A percentile compares a stretch with the other conserved stretches of the same genome.
Conservation (phyloP, 2,797 vertebrate species). For the Scarus forsteni region DNA sequence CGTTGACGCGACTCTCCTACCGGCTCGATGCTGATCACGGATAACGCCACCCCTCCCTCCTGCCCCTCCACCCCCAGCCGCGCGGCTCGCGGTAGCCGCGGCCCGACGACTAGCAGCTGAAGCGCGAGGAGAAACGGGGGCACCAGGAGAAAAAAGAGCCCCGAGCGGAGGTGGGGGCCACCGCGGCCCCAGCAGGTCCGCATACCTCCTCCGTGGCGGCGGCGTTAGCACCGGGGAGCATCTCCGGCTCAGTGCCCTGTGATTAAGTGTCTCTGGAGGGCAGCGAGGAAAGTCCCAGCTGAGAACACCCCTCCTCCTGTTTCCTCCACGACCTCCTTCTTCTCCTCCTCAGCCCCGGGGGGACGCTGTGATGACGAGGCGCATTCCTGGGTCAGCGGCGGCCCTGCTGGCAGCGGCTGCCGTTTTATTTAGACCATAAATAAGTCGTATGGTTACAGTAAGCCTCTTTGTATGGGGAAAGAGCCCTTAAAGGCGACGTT, state of each 20-base stretch:
- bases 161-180: conserved; percentile 34
- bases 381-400: conserved; percentile 69
- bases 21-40: conserved; percentile 80
- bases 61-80: conserved; percentile 7
- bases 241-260: conserved; percentile 49
- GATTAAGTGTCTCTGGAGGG: conserved; percentile 41
- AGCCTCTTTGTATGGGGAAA: conserved; percentile 5
- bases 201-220: conserved; percentile 58
- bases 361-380: conserved; percentile 61
- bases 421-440: conserved; percentile 28
- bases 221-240: conserved; percentile 45
- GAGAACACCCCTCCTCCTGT: conserved; percentile 56
- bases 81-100: conserved; percentile 43
- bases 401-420: conserved; percentile 38
- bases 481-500: too few relatives aligned
- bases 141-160: conserved; percentile 54
- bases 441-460: conserved; percentile 5
- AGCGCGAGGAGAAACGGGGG: conserved; percentile 65
- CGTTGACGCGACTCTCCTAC: conserved; percentile 24
- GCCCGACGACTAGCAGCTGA: conserved; percentile 68
- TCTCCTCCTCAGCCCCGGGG: conserved; percentile 43
- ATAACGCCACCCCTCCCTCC: conserved; percentile 62
- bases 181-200: conserved; percentile 41
- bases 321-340: conserved; percentile 15
- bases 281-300: conserved; percentile 69